Evolutionary conservation across 2,797 vertebrate species (phyloP), one percentile per base, ranked within the genome.

Genomic region (Chanos chanos): DNA sequence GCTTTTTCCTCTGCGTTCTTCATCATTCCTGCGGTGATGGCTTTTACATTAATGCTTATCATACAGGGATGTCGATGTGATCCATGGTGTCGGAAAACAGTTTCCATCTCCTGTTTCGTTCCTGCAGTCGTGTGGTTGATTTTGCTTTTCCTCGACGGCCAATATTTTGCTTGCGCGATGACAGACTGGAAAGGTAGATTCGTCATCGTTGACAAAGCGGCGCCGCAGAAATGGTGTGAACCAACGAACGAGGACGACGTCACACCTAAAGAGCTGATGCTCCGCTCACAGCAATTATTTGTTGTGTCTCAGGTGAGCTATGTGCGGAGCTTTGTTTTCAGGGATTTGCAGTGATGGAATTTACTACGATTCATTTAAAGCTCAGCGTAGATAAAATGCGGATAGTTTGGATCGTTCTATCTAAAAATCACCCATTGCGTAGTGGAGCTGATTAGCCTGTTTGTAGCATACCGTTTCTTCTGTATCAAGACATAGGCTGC

Each of bases 151-250:
- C 82, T 89, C 56, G 87, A 89, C 21, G 88, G 86, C 64, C 86
- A 87, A 61, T 89, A 89, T 78, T 89, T 87, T 71, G 88, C 86
- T 40, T 90, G 88, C 51, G 87, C 87, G 60, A 86, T 86, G 88
- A 88, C 84, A 73, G 81, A 85, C 81, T 89, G 85, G 83, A 82
- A 86, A 70, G 88, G 88, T 19, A 81, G 87, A 63, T 89, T 85
- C 74, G 86, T 90, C 69, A 69, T 85, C 16, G 87, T 89, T 62
- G 88, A 89, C 72, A 88, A 87, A 73, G 87, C 87, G 24, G 79
- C 87, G 66, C 89, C 87, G 5, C 89, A 85, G 77, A 89, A 88
- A 65, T 89, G 85, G 84, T 89, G 89, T 7, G 87, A 89, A 73
- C 89, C 86, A 71, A 75, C 71, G 50, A 83, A 72, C 57, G 83